Evolutionary conservation across 2,888 invertebrate genomes (phyloP).

Genomic region (Drosophila macrothrix): DNA sequence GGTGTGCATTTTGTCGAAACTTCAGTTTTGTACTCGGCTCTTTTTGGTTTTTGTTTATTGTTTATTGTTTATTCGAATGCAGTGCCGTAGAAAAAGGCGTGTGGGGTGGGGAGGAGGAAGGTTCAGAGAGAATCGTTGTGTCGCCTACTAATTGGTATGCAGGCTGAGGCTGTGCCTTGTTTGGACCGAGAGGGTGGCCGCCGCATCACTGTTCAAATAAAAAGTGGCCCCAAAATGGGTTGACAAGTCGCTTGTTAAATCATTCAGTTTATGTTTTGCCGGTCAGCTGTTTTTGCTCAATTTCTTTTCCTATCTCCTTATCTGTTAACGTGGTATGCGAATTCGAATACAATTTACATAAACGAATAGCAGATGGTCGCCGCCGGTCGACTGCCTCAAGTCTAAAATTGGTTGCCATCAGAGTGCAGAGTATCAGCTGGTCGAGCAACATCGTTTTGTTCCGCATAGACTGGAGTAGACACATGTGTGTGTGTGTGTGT

Average conservation of each 20-base stretch:
- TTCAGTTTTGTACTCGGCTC: slow-evolving; percentile 14
- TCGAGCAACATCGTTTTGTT: background rate
- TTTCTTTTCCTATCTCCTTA: background rate
- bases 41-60: slow-evolving; percentile 14
- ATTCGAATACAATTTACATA: background rate
- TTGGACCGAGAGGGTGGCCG: slow-evolving; percentile 10
- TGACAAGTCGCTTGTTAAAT: slow-evolving; percentile 33
- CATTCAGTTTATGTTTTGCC: slow-evolving; percentile 27
- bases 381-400: slow-evolving; percentile 1
- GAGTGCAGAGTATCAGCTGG: background rate
- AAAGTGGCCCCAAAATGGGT: slow-evolving; percentile 21
- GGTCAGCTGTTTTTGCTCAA: slow-evolving; percentile 3
- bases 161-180: slow-evolving; percentile 3
- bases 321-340: background rate
- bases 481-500: background rate
- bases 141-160: slow-evolving; percentile 44
- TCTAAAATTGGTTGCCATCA: background rate
- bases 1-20: slow-evolving; percentile 49
- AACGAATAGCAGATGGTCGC: background rate
- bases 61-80: slow-evolving; percentile 29
- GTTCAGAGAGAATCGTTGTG: background rate
- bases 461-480: slow-evolving; percentile 7
- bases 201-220: background rate
- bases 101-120: background rate
- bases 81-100: background rate